Base-by-base conservation (phyloP, 2,113 vertebrate genomes). In the Ptychochromis oligacanthus region DNA sequence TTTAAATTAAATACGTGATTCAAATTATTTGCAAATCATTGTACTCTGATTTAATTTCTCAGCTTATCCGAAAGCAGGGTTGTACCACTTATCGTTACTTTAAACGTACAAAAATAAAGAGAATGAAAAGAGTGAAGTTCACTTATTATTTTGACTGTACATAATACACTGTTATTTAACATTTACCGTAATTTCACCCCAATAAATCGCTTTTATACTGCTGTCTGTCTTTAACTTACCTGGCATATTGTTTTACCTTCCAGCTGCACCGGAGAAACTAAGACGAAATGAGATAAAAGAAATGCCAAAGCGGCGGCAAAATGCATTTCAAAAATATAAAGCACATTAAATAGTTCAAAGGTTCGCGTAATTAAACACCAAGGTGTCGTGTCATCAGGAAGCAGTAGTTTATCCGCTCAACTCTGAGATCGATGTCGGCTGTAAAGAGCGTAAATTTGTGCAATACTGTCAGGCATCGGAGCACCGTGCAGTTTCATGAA, bases 171-270 rank as follows among this genome's bases (percentile, higher is more conserved):
- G 26, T 31, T 26, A 8, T 5, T 6, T 52, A 54, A 18, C 46
- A 18, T 31, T 72, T 72, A 34, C 24, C 13, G 24, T 20, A 11
- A 72, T 72, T 28, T 20, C 24, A 52, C 15, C 1, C 0, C 49
- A 13, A 28, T 28, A 28, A 18, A 28, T 70, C 40, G 22, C 65
- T 52, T 31, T 52, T 31, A 15, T 70, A 1, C 38, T 20, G 52
- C 20, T 0, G 13, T 75, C n/a, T 14, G 46, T 38, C 13, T 56
- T 56, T 34, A 34, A 22, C 85, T 81, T 70, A 91, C 91, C 88
- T 13, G 61, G 31, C 84, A 83, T 2, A 36, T 82, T 6, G 17
- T 6, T 26, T 13, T 2, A 2, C 67, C 43, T 22, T 84, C 80
- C 74, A 85, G 62, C n/a, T 38, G 58, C 54, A 40, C 61, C 0